These are phyloP conservation scores for Hydropsyche betteni DNA, from an alignment of 2,888 invertebrate species.

Conservation along the genomic window DNA sequence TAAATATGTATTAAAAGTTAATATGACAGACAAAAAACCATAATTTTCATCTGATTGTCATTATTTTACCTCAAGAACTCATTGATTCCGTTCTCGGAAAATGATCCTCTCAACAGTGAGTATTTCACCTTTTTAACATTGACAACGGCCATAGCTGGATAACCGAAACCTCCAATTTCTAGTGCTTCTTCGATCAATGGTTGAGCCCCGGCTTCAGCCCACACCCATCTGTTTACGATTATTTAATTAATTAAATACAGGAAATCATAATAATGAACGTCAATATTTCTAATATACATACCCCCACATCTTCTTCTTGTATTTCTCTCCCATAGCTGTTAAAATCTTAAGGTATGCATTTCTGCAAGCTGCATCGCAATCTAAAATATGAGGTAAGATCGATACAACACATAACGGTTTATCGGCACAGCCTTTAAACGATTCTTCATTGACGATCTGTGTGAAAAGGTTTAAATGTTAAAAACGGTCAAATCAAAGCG, in stretches of 20 bases:
- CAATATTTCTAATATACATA: conserved; percentile 58
- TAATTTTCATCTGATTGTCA: conserved; percentile 52
- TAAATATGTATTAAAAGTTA: conserved; percentile 54
- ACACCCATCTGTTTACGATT: conserved; percentile 77
- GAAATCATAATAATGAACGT: conserved; percentile 21
- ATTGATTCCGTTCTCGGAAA: conserved; percentile 92
- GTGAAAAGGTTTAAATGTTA: neutral
- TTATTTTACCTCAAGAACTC: conserved; percentile 79
- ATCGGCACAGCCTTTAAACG: conserved; percentile 81
- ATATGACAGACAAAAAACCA: neutral
- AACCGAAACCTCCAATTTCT: conserved; percentile 97
- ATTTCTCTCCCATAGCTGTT: conserved; percentile 83
- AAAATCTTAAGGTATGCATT: conserved; percentile 84
- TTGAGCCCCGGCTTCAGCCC: conserved; percentile 94
- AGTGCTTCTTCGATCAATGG: conserved; percentile 84
- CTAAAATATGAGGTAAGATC: conserved; percentile 93
- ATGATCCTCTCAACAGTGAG: conserved; percentile 91
- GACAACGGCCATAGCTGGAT: conserved; percentile 97
- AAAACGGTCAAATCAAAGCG: neutral
- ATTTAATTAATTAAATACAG: neutral
- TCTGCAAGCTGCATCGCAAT: conserved; percentile 93
- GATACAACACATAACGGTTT: conserved; percentile 92
- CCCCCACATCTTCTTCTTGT: conserved; percentile 95
- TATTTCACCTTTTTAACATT: conserved; percentile 98
- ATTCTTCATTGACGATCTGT: conserved; percentile 66